These are phyloP conservation scores for Oxystoma pomonae DNA, from an alignment of 2,888 invertebrate species.

Conservation along the genomic window DNA sequence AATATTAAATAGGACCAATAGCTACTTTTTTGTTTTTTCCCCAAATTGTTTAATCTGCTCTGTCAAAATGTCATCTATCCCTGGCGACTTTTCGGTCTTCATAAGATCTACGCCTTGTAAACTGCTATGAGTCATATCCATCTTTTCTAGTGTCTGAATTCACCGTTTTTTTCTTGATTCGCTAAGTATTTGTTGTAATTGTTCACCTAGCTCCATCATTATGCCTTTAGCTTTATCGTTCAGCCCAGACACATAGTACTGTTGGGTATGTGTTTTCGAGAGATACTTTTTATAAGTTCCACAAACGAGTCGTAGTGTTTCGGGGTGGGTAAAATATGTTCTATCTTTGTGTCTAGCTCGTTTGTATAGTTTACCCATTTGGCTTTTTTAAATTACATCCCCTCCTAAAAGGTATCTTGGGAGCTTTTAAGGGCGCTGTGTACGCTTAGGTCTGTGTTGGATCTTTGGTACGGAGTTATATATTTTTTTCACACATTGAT, in stretches of 20 bases:
- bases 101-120: neutral
- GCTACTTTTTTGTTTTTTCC: slow-evolving; percentile 3
- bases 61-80: slow-evolving; percentile 7
- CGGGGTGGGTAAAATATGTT: neutral
- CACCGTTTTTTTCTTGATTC: neutral
- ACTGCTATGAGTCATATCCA: neutral
- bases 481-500: no score
- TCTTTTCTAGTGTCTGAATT: neutral
- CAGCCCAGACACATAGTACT: neutral
- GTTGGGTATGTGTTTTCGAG: neutral
- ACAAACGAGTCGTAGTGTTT: neutral
- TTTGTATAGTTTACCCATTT: neutral
- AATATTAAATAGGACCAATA: slow-evolving; percentile 2
- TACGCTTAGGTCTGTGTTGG: neutral
- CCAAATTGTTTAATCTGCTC: slow-evolving; percentile 11
- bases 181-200: neutral
- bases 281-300: neutral
- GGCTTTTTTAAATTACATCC: neutral
- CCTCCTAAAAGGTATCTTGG: neutral
- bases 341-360: neutral
- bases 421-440: neutral
- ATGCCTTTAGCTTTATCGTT: neutral
- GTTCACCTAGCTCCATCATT: neutral
- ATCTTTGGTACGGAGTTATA: neutral
- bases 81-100: neutral